Conservation (phyloP, 2,113 vertebrate species). For the Rhinichthys klamathensis region DNA sequence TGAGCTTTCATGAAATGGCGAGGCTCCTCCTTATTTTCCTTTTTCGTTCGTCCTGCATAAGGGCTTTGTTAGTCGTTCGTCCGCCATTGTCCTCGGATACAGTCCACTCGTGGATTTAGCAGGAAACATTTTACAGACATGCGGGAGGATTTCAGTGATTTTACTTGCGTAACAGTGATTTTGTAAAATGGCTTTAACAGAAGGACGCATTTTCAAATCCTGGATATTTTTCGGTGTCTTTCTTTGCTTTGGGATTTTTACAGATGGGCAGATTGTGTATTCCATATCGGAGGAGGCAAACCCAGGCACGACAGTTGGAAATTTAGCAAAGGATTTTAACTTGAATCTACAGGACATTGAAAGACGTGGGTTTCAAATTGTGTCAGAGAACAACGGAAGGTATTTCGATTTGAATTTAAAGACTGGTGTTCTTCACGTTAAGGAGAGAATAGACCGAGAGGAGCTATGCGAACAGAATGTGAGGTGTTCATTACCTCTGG, state of each 20-base stretch:
- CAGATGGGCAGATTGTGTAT: constrained; percentile 50
- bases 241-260: constrained; percentile 42
- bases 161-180: not conserved
- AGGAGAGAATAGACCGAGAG: constrained; percentile 60
- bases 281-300: constrained; percentile 56
- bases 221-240: constrained; percentile 48
- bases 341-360: constrained; percentile 50
- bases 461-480: constrained; percentile 56
- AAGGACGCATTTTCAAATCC: not conserved
- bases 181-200: constrained; percentile 32
- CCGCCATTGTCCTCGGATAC: constrained; percentile 21
- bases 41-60: constrained; percentile 3
- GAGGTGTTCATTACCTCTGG: constrained; percentile 50
- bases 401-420: constrained; percentile 64
- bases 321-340: constrained; percentile 61
- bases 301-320: constrained; percentile 55
- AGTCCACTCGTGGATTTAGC: not conserved
- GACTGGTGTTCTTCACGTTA: constrained; percentile 53
- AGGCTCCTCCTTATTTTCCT: constrained; percentile 61
- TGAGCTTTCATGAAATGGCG: not conserved
- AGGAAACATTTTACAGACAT: not conserved
- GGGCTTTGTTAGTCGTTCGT: constrained; percentile 66
- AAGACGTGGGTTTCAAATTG: constrained; percentile 53
- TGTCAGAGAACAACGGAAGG: constrained; percentile 48
- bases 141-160: not conserved